Evolutionary conservation across 2,888 invertebrate genomes (phyloP).

Genomic region (Apocheima hispidaria): DNA sequence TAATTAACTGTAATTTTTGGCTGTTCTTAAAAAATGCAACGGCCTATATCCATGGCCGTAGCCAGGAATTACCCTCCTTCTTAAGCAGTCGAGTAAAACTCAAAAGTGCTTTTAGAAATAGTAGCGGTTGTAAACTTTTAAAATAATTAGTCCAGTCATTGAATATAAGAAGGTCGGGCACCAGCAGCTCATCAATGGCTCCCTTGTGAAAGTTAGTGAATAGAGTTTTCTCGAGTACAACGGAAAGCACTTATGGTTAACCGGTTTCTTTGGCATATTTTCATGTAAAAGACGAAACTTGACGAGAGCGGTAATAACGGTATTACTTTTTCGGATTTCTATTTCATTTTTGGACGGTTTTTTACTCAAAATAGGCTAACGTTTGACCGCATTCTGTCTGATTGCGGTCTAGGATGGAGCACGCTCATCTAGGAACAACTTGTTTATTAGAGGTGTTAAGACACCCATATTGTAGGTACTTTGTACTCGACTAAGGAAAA

Average conservation of each 20-base stretch:
- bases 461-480: too few species aligned
- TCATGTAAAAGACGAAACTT: conserved; percentile 3
- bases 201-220: conserved; percentile 44
- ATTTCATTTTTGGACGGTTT: neutral
- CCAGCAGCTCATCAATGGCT: conserved; percentile 40
- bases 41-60: too few species aligned
- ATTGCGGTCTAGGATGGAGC: too few species aligned
- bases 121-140: conserved; percentile 42
- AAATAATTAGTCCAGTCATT: conserved; percentile 51
- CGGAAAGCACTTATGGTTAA: conserved; percentile 57
- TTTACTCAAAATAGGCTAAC: too few species aligned
- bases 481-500: too few species aligned
- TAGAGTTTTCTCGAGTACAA: conserved; percentile 55
- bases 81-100: too few species aligned
- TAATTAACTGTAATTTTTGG: neutral
- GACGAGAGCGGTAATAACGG: neutral
- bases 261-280: conserved; percentile 26
- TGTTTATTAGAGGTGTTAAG: too few species aligned
- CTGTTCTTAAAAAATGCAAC: neutral
- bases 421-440: too few species aligned
- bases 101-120: neutral
- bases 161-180: conserved; percentile 34
- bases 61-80: too few species aligned
- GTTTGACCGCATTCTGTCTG: too few species aligned
- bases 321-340: conserved; percentile 1